These are phyloP conservation scores for Ladona fulva DNA, from an alignment of 1,140 invertebrate genomes.

Conservation along the genomic window DNA sequence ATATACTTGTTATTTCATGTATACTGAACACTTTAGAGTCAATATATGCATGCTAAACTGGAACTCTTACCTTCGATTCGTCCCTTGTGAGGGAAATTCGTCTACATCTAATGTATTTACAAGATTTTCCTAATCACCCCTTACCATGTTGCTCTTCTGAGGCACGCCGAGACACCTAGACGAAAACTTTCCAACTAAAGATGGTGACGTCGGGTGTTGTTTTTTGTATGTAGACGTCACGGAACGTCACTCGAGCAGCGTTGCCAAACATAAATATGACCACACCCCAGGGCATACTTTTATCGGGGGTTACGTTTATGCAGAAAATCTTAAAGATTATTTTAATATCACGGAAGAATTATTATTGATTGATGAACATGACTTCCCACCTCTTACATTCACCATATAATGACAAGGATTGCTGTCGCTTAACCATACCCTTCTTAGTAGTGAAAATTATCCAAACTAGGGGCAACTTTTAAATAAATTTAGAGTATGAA, in stretches of 20 bases:
- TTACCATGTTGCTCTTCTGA: not conserved
- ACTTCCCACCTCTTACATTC: no score
- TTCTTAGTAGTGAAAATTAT: no score
- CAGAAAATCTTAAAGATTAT: no score
- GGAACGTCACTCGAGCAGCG: not conserved
- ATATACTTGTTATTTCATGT: no score
- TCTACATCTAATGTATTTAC: conserved; percentile 1
- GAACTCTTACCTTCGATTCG: not conserved
- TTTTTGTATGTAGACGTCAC: not conserved
- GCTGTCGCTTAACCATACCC: no score
- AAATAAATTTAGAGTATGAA: no score
- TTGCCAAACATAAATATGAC: not conserved
- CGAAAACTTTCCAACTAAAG: not conserved
- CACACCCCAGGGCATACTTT: not conserved
- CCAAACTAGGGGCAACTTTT: no score
- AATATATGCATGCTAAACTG: not conserved
- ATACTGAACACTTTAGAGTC: no score
- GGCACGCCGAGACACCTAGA: not conserved
- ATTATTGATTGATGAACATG: no score
- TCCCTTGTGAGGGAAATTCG: not conserved
- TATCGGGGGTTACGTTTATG: no score
- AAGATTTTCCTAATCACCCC: not conserved
- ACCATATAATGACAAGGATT: no score
- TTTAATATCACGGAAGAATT: no score
- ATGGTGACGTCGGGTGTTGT: not conserved